These are phyloP conservation scores for Climacteris rufus DNA, from an alignment of 2,113 vertebrate genomes.

Conservation along the genomic window DNA sequence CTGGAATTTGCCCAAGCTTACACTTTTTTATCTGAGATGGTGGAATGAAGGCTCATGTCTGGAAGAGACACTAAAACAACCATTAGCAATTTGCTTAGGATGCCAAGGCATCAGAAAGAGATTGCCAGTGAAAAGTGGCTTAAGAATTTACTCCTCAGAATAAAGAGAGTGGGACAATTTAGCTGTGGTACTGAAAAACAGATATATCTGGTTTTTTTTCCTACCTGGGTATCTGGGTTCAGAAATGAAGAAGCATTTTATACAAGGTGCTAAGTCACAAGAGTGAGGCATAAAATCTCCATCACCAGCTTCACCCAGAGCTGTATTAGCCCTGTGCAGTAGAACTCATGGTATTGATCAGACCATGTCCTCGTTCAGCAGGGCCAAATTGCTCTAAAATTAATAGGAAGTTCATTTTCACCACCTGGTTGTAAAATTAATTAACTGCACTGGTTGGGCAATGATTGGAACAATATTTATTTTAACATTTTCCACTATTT, in stretches of 20 bases:
- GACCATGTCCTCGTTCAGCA: neutral
- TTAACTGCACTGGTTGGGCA: neutral
- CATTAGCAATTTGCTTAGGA: neutral
- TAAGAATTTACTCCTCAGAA: neutral
- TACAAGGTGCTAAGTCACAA: neutral
- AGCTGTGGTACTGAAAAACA: neutral
- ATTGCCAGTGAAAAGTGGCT: neutral
- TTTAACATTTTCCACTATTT: constrained; percentile 45
- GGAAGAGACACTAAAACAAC: neutral
- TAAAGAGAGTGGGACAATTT: neutral
- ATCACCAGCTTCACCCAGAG: neutral
- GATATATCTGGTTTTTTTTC: neutral
- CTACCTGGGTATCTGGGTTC: neutral
- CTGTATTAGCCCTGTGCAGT: neutral
- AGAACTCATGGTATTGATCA: neutral
- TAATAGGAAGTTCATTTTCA: constrained; percentile 32
- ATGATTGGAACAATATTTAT: constrained; percentile 26
- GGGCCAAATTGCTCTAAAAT: neutral
- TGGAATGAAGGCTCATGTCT: neutral
- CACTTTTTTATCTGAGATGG: neutral
- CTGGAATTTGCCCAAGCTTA: constrained; percentile 24
- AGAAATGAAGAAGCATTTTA: neutral
- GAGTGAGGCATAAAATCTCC: neutral
- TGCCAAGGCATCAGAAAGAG: neutral
- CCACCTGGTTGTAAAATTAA: constrained; percentile 35